Base-by-base conservation (phyloP, 2,113 vertebrate genomes). In the Gavia stellata region DNA sequence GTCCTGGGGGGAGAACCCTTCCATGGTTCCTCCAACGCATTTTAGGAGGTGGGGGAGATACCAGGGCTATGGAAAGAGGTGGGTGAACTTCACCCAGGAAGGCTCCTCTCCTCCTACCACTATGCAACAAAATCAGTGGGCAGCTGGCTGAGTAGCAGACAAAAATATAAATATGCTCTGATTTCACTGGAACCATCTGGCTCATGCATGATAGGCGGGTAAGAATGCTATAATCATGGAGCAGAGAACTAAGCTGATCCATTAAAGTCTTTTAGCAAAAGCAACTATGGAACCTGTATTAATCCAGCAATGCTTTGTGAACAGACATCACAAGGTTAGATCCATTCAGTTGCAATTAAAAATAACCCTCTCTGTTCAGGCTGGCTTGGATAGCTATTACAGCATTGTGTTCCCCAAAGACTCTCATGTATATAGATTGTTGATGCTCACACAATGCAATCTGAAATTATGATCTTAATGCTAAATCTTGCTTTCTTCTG, bases 221-320 rank as follows among this genome's bases (percentile, higher is more conserved):
- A 95, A 94, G 96, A 87, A 91, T 44, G 83, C 92, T 93, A 81
- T 96, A 96, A 97, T 98, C 96, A 92, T 8, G 24, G 86, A 95
- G 93, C 94, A 89, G 44, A 70, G 75, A 79, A 84, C 86, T 86
- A 92, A 93, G 71, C 85, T 33, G 95, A 94, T 96, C 97, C 97
- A 98, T 97, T 97, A 97, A 96, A 95, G 92, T 96, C 94, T 98
- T 97, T 97, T 75, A 98, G 95, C 56, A 82, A 88, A 95, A 85
- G 81, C 88, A 24, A 18, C 89, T 72, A 81, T n/a, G 50, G 91
- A 92, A 94, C 94, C 94, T 85, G 49, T 85, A 89, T 82, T 93
- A 94, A 96, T 91, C 96, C 84, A 28, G 81, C 86, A 68, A 81
- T 2, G 79, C 82, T 94, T 91, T 45, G 24, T 86, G 96, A 84